phyloP scores from a whole-genome alignment of 2,113 vertebrate genomes.

The Oncorhynchus clarkii region DNA sequence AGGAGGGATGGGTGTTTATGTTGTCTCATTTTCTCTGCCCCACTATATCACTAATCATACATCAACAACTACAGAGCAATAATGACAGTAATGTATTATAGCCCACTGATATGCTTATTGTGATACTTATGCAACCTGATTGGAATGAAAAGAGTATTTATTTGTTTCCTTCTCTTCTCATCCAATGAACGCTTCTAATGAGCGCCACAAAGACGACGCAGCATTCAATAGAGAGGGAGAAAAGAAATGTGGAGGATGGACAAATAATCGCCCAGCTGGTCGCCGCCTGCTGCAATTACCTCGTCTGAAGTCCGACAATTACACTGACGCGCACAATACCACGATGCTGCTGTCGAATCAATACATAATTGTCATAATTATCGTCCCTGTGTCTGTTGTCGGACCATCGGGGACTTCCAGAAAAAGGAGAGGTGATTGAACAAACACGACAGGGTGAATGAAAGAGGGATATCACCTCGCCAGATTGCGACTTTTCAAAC shows the following conservation, averaged over 20 bases:
- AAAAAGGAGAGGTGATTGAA: constrained; percentile 53
- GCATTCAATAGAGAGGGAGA: constrained; percentile 48
- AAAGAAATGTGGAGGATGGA: constrained; percentile 60
- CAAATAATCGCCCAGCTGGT: constrained; percentile 75
- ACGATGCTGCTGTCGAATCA: constrained; percentile 67
- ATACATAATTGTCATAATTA: constrained; percentile 80
- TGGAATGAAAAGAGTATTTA: constrained; percentile 49
- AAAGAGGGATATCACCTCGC: constrained; percentile 36
- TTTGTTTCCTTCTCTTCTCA: constrained; percentile 49
- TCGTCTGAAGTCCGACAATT: constrained; percentile 76
- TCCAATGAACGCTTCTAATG: constrained; percentile 53
- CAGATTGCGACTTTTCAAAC: constrained; percentile 54
- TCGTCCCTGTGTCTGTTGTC: constrained; percentile 63
- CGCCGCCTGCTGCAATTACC: constrained; percentile 68
- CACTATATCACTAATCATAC: not conserved
- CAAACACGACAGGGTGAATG: constrained; percentile 59
- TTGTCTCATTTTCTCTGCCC: not conserved
- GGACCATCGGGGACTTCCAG: constrained; percentile 58
- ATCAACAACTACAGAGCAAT: not conserved
- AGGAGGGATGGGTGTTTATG: not conserved
- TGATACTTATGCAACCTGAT: constrained; percentile 49
- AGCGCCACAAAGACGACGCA: constrained; percentile 52
- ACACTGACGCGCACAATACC: constrained; percentile 61
- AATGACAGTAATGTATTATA: not conserved
- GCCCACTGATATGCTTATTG: not conserved